Base-by-base conservation (phyloP, 2,113 vertebrate species). In the Gavia stellata region DNA sequence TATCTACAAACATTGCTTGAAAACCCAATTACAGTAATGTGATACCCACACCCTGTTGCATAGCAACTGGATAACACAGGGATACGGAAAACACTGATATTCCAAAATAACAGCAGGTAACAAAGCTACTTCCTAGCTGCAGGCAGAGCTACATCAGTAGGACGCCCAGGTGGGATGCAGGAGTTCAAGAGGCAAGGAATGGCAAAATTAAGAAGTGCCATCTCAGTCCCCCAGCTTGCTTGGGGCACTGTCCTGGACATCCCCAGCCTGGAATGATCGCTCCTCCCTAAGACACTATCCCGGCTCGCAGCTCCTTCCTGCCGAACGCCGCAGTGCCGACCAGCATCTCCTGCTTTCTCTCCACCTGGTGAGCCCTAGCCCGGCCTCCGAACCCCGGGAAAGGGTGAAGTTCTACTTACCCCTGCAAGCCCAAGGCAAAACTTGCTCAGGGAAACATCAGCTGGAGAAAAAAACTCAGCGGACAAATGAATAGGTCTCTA, bases 301-400 rank as follows among this genome's bases (percentile, higher is more conserved):
- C 12, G 5, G 50, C n/a, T 20, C 42, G 0, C 59, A 49, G n/a
- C 55, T 56, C n/a, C 4, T 14, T 49, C 58, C 56, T 45, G 38
- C 16, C 1, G 1, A 15, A 12, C 0, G 1, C 9, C 2, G 3
- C 29, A 3, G 13, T 2, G 31, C 50, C 7, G 0, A 3, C 0
- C 1, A 50, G 38, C 17, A 82, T 18, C 80, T 75, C 84, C 70
- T 61, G 40, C 44, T 23, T 28, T 3, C 62, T 19, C 52, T 33
- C 23, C 20, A 14, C 31, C 8, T 34, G 14, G 11, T 28, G 49
- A 26, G 14, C 10, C 2, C 8, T 17, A 66, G 3, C 15, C 40
- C 33, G 9, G 59, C 38, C 78, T 15, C 47, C 12, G 16, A 45
- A 34, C 9, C 14, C 45, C 9, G 34, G n/a, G 8, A 7, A 14